Base-by-base conservation (phyloP, 2,797 vertebrate species). In the Diplodus puntazzo region DNA sequence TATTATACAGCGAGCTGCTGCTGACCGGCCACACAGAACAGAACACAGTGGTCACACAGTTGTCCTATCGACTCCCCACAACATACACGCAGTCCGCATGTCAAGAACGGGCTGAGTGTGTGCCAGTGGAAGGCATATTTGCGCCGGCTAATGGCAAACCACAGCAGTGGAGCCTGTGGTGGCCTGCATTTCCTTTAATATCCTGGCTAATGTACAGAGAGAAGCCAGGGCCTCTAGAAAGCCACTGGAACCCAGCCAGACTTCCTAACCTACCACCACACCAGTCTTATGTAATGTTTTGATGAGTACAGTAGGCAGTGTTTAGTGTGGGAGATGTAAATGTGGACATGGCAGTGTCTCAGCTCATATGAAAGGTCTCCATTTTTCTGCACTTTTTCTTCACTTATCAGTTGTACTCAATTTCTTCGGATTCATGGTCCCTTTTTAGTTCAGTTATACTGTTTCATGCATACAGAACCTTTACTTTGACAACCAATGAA, bases 181-280 rank as follows among this genome's bases (percentile, higher is more conserved):
- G 68, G 92, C 81, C 87, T 90, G 90, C 91, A 95, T 94, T 95
- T 95, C 94, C 94, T 94, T 92, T 93, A 94, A 95, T 94, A 95
- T 94, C 92, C 93, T 94, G 92, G 90, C 90, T 92, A 92, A 93
- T 92, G 92, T 88, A 93, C 92, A 94, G 92, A 94, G 90, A 92
- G 87, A 93, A 94, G 82, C 83, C 93, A 92, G 89, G 86, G 87
- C 90, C 85, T 88, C 82, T 55, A 86, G 88, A 93, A 91, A 90
- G 80, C 88, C 85, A 73, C 85, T 92, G 92, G 91, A 92, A 80
- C 60, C 45, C 64, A 50, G 92, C 91, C 92, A 93, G 87, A 85
- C 87, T 81, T 86, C 86, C 88, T 82, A 86, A 81, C 83, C 89
- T 80, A 84, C 81, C 79, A 81, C 88, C 88, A 81, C 92, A 87